A percentile compares a stretch with the other conserved stretches of the same genome.
phyloP scores from a whole-genome alignment of 2,888 invertebrate genomes.

The Lysandra coridon region DNA sequence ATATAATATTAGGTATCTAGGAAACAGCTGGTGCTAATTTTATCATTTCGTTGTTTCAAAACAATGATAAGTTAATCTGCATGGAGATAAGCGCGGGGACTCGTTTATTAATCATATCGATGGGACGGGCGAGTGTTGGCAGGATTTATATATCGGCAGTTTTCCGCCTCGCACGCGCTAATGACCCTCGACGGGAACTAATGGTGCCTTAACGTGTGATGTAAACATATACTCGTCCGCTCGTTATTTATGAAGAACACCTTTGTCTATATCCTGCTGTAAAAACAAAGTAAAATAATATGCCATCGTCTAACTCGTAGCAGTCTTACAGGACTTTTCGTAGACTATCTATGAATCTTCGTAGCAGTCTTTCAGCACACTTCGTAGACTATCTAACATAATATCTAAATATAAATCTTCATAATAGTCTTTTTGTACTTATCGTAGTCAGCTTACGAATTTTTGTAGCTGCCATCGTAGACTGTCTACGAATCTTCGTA shows the following conservation, averaged over 20 bases:
- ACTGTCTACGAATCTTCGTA: no score
- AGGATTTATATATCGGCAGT: conserved; percentile 64
- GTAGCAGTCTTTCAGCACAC: background rate
- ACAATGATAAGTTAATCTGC: conserved; percentile 38
- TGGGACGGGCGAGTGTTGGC: conserved; percentile 60
- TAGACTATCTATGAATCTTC: background rate
- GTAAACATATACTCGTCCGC: conserved; percentile 9
- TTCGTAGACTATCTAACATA: background rate
- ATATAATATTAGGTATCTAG: background rate
- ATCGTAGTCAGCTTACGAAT: no score
- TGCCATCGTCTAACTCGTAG: background rate
- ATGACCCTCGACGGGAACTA: conserved; percentile 62
- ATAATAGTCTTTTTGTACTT: no score
- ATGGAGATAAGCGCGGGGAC: conserved; percentile 40
- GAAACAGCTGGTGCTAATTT: background rate
- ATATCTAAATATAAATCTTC: no score
- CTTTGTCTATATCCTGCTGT: conserved; percentile 19
- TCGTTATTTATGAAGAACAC: conserved; percentile 20
- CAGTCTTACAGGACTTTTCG: background rate
- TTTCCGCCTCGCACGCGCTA: conserved; percentile 63
- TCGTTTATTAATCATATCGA: conserved; percentile 67
- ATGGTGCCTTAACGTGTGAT: conserved; percentile 42
- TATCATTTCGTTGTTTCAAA: background rate
- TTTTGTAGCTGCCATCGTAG: no score
- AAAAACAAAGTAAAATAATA: background rate